phyloP scores from a whole-genome alignment of 2,113 vertebrate species.

The Bungarus multicinctus region DNA sequence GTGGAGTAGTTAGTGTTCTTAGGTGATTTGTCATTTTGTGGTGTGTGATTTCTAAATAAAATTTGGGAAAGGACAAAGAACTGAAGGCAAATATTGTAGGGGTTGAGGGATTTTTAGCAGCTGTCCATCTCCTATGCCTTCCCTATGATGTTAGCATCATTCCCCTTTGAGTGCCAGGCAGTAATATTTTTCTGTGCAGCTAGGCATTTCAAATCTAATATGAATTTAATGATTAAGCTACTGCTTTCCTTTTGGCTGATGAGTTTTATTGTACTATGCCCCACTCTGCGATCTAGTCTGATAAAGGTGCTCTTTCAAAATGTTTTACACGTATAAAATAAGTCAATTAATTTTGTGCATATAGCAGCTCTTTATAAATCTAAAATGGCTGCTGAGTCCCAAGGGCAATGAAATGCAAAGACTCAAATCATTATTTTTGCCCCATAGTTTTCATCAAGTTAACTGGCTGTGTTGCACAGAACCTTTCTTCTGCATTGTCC shows the following conservation, averaged over 20 bases:
- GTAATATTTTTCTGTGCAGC: neutral
- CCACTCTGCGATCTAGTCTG: neutral
- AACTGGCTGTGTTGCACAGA: neutral
- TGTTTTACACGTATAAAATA: neutral
- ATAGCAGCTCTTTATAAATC: neutral
- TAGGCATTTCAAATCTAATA: neutral
- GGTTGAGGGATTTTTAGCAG: neutral
- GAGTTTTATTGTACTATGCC: neutral
- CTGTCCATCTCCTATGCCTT: neutral
- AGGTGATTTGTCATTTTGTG: neutral
- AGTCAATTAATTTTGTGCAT: neutral
- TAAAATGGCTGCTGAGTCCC: neutral
- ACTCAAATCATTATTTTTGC: constrained; percentile 1
- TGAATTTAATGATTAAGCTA: neutral
- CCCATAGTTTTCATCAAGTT: neutral
- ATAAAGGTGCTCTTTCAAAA: neutral
- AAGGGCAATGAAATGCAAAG: neutral
- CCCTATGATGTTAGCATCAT: neutral
- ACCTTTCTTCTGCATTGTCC: neutral
- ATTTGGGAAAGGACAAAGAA: neutral
- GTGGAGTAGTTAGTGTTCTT: neutral
- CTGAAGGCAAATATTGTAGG: neutral
- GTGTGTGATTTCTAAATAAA: neutral
- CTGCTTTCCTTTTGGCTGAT: neutral
- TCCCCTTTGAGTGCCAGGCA: neutral